A percentile compares a stretch with the other conserved stretches of the same genome.
Conservation (phyloP, 1,140 invertebrate genomes). For the Proales similis region DNA sequence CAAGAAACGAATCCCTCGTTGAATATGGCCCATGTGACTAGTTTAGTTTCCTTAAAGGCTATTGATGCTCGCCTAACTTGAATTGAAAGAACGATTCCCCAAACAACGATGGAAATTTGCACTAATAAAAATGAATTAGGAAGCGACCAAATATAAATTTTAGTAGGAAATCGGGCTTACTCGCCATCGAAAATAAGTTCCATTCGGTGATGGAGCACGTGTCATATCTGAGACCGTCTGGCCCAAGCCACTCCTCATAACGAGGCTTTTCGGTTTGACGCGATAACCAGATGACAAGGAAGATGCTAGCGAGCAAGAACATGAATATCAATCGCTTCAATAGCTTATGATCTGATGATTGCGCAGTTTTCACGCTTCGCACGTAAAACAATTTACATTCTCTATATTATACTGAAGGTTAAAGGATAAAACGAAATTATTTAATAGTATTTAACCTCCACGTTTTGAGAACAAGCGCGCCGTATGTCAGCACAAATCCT, state of each 20-base stretch:
- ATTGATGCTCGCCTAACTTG: conserved; percentile 37
- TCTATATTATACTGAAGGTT: background rate
- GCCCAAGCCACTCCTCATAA: conserved; percentile 3
- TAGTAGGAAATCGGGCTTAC: conserved; percentile 4
- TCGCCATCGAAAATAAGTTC: conserved; percentile 37
- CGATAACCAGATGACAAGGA: conserved; percentile 20
- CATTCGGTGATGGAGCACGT: conserved; percentile 25
- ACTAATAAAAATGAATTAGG: conserved; percentile 2
- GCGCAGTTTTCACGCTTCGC: conserved; percentile 28
- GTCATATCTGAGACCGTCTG: conserved; percentile 23
- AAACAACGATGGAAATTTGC: conserved; percentile 28
- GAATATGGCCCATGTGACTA: conserved; percentile 34
- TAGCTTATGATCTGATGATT: conserved; percentile 14
- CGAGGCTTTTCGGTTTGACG: conserved; percentile 8
- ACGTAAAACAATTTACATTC: conserved; percentile 38
- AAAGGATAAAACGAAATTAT: background rate
- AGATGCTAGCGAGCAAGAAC: conserved; percentile 1
- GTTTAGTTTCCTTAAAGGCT: conserved; percentile 36
- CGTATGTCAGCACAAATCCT: conserved; percentile 32
- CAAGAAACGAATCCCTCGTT: conserved; percentile 24
- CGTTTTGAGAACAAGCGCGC: conserved; percentile 35
- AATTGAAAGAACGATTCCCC: conserved; percentile 31
- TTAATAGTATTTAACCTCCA: conserved; percentile 10
- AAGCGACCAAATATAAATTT: background rate
- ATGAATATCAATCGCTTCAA: conserved; percentile 20